Evolutionary conservation across 2,888 invertebrate genomes (phyloP).

Genomic region (Eledone cirrhosa): DNA sequence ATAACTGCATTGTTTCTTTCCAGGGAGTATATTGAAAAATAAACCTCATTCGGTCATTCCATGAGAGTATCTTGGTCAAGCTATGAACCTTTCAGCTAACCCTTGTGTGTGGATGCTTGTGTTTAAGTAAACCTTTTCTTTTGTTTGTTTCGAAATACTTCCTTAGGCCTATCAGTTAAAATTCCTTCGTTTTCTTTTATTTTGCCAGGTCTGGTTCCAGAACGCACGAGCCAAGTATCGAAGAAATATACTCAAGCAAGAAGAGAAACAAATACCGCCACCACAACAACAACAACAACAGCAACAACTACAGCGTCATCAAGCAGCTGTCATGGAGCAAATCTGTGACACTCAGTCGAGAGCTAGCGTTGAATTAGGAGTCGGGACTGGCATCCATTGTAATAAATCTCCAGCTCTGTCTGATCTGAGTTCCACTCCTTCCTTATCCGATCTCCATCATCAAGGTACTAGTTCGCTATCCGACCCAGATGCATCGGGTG

Average conservation of each 20-base stretch:
- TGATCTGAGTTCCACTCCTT: constrained; percentile 49
- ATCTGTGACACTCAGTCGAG: constrained; percentile 35
- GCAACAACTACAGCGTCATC: constrained; percentile 27
- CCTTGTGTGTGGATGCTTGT: no score
- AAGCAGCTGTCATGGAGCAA: constrained; percentile 28
- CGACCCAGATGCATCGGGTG: constrained; percentile 32
- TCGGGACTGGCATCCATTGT: constrained; percentile 26
- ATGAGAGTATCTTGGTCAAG: no score
- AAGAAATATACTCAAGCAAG: constrained; percentile 76
- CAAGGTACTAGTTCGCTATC: constrained; percentile 27
- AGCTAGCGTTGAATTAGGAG: constrained; percentile 29
- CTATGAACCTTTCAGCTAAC: no score
- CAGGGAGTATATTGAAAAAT: no score
- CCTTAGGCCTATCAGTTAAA: no score
- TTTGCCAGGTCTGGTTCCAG: constrained; percentile 95
- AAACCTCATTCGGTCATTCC: no score
- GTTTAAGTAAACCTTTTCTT: no score
- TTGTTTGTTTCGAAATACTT: no score
- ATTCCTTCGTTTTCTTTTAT: not conserved
- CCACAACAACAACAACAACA: constrained; percentile 2
- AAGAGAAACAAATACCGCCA: constrained; percentile 35
- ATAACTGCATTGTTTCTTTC: no score
- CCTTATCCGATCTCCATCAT: constrained; percentile 40
- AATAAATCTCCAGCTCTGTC: constrained; percentile 39
- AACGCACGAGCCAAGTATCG: constrained; percentile 98